phyloP scores from a whole-genome alignment of 2,888 invertebrate genomes.

The Drosophila aldrichi region DNA sequence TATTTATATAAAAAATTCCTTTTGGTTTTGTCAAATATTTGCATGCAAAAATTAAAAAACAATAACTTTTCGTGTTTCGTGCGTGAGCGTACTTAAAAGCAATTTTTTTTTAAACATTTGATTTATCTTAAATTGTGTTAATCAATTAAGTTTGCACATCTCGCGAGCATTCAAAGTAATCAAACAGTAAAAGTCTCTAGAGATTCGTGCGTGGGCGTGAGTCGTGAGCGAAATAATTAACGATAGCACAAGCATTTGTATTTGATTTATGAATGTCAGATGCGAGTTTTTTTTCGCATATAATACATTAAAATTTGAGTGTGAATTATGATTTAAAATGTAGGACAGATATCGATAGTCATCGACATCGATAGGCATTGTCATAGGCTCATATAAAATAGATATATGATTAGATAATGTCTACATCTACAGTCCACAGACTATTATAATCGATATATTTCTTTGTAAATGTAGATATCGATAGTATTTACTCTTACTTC shows the following conservation, averaged over 20 bases:
- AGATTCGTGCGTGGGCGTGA: not conserved
- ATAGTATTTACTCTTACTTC: no score
- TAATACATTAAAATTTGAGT: not conserved
- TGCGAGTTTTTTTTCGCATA: not conserved
- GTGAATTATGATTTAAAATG: not conserved
- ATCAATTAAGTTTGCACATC: not conserved
- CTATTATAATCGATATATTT: no score
- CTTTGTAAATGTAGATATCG: no score
- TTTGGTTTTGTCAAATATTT: not conserved
- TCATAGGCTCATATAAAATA: no score
- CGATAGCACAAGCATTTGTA: no score
- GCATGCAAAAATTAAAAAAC: not conserved
- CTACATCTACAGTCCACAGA: no score
- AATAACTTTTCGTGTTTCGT: not conserved
- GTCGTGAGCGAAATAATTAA: conserved; percentile 7
- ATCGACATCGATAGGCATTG: not conserved
- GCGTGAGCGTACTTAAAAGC: not conserved
- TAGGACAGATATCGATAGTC: not conserved
- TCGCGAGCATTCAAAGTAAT: not conserved
- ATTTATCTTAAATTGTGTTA: not conserved
- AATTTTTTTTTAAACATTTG: not conserved
- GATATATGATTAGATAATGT: not conserved
- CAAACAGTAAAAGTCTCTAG: not conserved
- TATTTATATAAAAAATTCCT: not conserved
- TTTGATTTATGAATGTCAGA: not conserved